Conservation (phyloP, 2,888 invertebrate species). For the Cephus nigrinus region DNA sequence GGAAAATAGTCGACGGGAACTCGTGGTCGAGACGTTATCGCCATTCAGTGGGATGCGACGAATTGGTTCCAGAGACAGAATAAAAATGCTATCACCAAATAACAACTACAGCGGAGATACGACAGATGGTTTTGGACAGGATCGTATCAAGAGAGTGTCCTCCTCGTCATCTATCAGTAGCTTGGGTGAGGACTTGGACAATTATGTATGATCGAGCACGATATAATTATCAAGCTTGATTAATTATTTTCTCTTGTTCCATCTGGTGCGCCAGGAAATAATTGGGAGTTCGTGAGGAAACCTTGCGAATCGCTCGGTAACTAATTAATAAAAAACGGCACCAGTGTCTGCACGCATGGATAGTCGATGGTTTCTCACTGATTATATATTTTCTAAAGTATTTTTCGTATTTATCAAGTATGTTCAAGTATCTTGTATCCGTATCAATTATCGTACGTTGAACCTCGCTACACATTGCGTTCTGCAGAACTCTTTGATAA, state of each 20-base stretch:
- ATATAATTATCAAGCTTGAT: neutral
- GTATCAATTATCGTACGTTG: neutral
- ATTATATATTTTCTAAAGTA: slow-evolving; percentile 8
- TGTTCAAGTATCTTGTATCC: neutral
- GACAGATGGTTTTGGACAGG: slow-evolving; percentile 63
- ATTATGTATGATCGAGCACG: neutral
- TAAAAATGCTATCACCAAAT: slow-evolving; percentile 64
- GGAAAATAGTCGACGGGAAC: slow-evolving; percentile 66
- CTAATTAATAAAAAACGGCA: slow-evolving; percentile 31
- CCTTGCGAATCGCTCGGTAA: slow-evolving; percentile 66
- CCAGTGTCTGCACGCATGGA: slow-evolving; percentile 37
- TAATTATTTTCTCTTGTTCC: slow-evolving; percentile 39
- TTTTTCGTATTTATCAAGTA: neutral
- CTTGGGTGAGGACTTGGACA: slow-evolving; percentile 60
- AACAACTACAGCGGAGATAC: slow-evolving; percentile 52
- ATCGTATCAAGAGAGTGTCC: slow-evolving; percentile 74
- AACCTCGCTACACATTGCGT: neutral
- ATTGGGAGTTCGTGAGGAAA: slow-evolving; percentile 67
- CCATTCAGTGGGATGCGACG: slow-evolving; percentile 63
- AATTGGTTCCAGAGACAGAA: slow-evolving; percentile 65
- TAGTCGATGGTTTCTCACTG: slow-evolving; percentile 23
- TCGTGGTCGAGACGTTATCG: slow-evolving; percentile 60
- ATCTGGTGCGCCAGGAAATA: slow-evolving; percentile 59
- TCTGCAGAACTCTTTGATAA: neutral
- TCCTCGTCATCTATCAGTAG: slow-evolving; percentile 79